Percentiles rank a stretch among this genome's conserved stretches.
Conservation (phyloP, 2,797 vertebrate genomes). For the Ptychadena robeensis region DNA sequence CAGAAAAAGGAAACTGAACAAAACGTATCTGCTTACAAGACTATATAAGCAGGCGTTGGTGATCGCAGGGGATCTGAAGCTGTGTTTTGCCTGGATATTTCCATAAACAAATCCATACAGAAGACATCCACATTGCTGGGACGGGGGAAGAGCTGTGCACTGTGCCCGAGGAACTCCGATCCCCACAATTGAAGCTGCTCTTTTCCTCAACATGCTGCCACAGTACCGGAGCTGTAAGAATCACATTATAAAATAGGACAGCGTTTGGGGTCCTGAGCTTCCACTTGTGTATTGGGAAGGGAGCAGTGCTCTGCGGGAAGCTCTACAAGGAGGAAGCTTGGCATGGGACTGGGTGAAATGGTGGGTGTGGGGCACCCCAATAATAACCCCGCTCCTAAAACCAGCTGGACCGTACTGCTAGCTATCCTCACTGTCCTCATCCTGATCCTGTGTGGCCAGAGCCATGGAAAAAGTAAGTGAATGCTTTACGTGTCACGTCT, state of each 20-base stretch:
- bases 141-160: too few species aligned
- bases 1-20: conserved; percentile 37
- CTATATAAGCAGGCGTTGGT: too few species aligned
- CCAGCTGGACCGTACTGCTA: conserved; percentile 74
- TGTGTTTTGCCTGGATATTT: too few species aligned
- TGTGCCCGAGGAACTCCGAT: background rate
- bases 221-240: conserved; percentile 14
- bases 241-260: conserved; percentile 27
- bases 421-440: conserved; percentile 76
- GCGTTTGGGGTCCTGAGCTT: background rate
- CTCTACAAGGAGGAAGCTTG: background rate
- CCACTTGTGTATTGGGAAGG: background rate
- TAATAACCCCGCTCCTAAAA: conserved; percentile 66
- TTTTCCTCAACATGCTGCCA: conserved; percentile 28
- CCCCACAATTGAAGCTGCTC: background rate
- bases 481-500: too few species aligned
- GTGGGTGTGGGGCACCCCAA: conserved; percentile 60
- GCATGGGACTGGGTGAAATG: conserved; percentile 53
- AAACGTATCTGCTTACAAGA: too few species aligned
- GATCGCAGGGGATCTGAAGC: too few species aligned
- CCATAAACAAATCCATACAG: too few species aligned
- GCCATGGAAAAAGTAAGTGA: conserved; percentile 82
- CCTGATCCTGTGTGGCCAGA: conserved; percentile 76
- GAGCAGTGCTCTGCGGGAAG: background rate
- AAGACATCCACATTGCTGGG: too few species aligned